Percentiles rank a stretch among this genome's conserved stretches.
These are phyloP conservation scores for Conus ventricosus DNA, from an alignment of 1,140 invertebrate genomes.

Conservation along the genomic window DNA sequence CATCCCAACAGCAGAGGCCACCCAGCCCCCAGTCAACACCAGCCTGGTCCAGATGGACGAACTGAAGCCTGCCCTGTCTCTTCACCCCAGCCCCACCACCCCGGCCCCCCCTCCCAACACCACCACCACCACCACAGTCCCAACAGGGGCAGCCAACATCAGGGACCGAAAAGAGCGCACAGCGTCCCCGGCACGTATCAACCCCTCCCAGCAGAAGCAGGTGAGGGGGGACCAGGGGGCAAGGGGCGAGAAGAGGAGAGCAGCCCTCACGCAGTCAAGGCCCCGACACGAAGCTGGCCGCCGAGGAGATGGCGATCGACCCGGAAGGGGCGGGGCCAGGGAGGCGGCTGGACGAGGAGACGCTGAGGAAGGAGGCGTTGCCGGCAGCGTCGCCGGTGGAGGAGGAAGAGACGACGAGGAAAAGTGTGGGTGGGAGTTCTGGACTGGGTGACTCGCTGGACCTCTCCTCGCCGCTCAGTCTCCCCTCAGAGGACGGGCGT, in stretches of 20 bases:
- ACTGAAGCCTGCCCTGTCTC: conserved; percentile 21
- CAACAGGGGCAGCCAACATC: neutral
- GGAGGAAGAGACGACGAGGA: conserved; percentile 12
- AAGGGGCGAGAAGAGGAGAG: too few relatives aligned
- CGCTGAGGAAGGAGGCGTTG: conserved; percentile 18
- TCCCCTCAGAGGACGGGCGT: neutral
- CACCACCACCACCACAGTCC: conserved; percentile 2
- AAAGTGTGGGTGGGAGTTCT: conserved; percentile 30
- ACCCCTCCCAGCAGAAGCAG: conserved; percentile 6
- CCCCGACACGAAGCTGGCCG: too few relatives aligned
- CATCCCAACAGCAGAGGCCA: neutral
- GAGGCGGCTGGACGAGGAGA: neutral
- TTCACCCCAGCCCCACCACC: neutral
- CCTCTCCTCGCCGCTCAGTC: neutral
- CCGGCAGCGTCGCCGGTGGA: neutral
- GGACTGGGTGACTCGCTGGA: conserved; percentile 29
- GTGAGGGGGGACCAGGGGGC: neutral
- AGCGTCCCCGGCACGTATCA: conserved; percentile 28
- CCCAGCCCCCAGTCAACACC: conserved; percentile 5
- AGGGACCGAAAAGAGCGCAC: neutral
- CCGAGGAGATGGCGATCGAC: neutral
- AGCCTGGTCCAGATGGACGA: conserved; percentile 28
- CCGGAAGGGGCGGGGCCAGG: neutral
- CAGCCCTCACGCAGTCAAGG: too few relatives aligned
- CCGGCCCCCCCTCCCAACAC: neutral